Evolutionary conservation across 2,113 vertebrate genomes (phyloP).

Genomic region (Grammomys surdaster): DNA sequence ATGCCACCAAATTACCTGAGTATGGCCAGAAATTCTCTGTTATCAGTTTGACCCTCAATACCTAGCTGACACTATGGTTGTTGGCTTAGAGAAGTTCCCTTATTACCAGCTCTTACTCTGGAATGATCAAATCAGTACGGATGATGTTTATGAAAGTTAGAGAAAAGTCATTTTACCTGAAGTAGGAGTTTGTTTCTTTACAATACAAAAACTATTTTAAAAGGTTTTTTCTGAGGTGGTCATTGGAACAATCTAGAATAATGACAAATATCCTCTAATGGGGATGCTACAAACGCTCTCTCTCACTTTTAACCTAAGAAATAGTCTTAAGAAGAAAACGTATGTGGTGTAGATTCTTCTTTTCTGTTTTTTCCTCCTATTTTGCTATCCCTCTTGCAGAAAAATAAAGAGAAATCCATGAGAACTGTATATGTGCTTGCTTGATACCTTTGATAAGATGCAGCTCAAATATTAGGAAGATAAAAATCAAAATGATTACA

Average conservation of each 20-base stretch:
- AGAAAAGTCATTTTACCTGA: conserved; percentile 20
- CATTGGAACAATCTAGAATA: background rate
- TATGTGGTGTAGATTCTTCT: background rate
- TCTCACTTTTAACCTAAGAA: background rate
- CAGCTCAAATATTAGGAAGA: conserved; percentile 3
- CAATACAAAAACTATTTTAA: background rate
- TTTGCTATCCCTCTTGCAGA: background rate
- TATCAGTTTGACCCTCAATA: conserved; percentile 24
- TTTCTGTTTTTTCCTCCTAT: accelerated
- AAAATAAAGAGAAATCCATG: background rate
- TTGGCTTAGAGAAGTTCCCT: conserved; percentile 17
- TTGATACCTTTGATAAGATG: conserved; percentile 20
- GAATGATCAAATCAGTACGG: conserved; percentile 2
- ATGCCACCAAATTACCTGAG: background rate
- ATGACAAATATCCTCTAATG: background rate
- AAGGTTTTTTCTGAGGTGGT: background rate
- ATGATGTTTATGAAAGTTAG: conserved; percentile 50
- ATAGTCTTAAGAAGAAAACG: background rate
- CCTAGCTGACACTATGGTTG: background rate
- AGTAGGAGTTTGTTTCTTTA: background rate
- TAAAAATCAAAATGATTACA: conserved; percentile 42
- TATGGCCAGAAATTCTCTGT: background rate
- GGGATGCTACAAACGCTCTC: background rate
- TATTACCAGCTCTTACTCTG: conserved; percentile 14
- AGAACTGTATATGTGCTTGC: background rate